A percentile compares a stretch with the other conserved stretches of the same genome.
phyloP scores from a whole-genome alignment of 2,888 invertebrate species.

The Lasioglossum villosulum region DNA sequence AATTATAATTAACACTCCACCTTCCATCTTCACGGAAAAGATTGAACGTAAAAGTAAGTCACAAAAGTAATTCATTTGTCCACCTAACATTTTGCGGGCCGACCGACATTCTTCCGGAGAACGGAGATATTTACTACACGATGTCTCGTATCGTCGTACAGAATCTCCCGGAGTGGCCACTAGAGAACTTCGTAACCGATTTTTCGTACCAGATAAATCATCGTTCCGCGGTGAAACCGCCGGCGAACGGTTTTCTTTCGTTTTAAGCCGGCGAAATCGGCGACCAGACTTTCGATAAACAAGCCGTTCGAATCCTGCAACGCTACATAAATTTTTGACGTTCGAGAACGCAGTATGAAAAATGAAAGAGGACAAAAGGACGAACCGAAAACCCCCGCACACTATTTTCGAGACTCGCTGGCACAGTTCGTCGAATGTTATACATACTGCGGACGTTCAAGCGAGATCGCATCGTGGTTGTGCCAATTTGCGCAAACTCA shows the following conservation, averaged over 20 bases:
- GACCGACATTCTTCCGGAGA: background rate
- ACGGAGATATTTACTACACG: background rate
- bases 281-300: background rate
- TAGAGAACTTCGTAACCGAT: constrained; percentile 6
- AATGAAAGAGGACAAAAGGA: background rate
- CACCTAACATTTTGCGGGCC: background rate
- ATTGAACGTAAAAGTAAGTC: too few relatives aligned
- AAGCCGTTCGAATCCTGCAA: background rate
- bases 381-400: background rate
- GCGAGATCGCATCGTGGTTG: background rate
- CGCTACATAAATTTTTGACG: background rate
- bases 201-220: background rate
- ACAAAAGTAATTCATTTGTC: too few relatives aligned
- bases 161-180: background rate
- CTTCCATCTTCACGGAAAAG: background rate
- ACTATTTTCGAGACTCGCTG: background rate
- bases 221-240: background rate
- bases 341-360: background rate
- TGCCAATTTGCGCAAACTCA: background rate
- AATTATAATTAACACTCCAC: background rate
- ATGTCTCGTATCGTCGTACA: background rate
- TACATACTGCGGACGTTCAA: background rate
- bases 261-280: background rate
- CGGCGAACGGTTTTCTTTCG: background rate
- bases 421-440: background rate